These are phyloP conservation scores for Pipa parva DNA, from an alignment of 2,113 vertebrate genomes.

Conservation along the genomic window DNA sequence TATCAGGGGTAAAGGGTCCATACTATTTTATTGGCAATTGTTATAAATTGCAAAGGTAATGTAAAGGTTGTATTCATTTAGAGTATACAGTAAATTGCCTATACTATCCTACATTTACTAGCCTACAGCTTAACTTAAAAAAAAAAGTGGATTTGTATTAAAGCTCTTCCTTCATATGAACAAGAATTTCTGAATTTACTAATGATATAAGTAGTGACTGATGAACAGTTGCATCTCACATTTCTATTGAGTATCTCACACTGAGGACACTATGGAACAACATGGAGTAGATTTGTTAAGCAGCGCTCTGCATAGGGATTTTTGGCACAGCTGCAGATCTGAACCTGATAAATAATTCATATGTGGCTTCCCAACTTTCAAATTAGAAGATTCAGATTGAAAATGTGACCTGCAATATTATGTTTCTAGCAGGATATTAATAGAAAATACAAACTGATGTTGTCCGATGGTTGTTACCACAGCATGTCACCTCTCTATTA, in stretches of 20 bases:
- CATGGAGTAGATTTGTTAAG: conserved; percentile 39
- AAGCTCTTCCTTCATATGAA: background rate
- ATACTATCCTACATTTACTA: too few relatives aligned
- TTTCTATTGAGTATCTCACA: conserved; percentile 16
- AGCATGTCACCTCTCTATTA: conserved; percentile 43
- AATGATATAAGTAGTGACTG: conserved; percentile 26
- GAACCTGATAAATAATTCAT: conserved; percentile 44
- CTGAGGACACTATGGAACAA: conserved; percentile 37
- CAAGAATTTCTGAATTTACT: conserved; percentile 5
- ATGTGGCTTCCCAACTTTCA: conserved; percentile 38
- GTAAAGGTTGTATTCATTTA: too few relatives aligned
- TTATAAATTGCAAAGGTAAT: too few relatives aligned
- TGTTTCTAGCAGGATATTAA: conserved; percentile 43
- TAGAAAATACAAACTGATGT: conserved; percentile 42
- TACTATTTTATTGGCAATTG: too few relatives aligned
- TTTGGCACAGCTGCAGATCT: conserved; percentile 41
- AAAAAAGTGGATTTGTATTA: background rate
- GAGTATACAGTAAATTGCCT: too few relatives aligned
- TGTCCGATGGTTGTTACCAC: conserved; percentile 39
- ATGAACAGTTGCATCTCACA: conserved; percentile 11
- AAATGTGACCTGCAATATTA: conserved; percentile 43
- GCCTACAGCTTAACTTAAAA: too few relatives aligned
- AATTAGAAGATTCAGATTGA: conserved; percentile 43
- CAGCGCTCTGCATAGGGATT: conserved; percentile 36
- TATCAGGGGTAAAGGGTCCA: too few relatives aligned